Conservation (phyloP, 2,888 invertebrate species). For the Leucozona laternaria region DNA sequence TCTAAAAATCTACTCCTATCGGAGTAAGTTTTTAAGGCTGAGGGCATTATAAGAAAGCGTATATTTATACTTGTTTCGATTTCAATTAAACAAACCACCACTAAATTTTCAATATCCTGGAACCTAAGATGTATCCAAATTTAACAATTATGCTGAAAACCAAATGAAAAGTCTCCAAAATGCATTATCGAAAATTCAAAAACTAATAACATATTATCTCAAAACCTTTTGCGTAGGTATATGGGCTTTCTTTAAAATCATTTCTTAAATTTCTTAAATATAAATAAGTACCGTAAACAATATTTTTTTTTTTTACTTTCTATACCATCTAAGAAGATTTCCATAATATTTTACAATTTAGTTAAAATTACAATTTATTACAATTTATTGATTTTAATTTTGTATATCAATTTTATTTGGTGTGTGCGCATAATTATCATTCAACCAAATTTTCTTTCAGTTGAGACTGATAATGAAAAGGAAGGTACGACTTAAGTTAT, state of each 20-base stretch:
- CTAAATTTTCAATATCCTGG: no score
- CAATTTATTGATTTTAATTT: background rate
- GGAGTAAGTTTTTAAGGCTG: no score
- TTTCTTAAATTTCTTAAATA: background rate
- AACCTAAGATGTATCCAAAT: no score
- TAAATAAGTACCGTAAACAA: background rate
- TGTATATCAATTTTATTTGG: slow-evolving; percentile 15
- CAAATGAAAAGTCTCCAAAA: no score
- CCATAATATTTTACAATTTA: background rate
- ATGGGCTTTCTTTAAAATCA: background rate
- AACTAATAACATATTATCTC: no score
- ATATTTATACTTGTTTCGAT: no score
- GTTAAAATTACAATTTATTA: background rate
- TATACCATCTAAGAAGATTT: background rate
- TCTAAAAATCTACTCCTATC: no score
- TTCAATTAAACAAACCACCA: no score
- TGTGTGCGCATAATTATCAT: slow-evolving; percentile 35
- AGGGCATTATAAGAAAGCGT: no score
- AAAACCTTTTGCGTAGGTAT: background rate
- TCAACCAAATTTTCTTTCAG: slow-evolving; percentile 63
- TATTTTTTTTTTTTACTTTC: background rate
- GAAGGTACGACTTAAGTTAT: slow-evolving; percentile 59
- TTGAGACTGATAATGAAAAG: slow-evolving; percentile 73
- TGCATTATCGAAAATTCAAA: no score
- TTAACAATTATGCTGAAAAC: no score